Conservation (phyloP, 2,888 invertebrate genomes). For the Cinara cedri region DNA sequence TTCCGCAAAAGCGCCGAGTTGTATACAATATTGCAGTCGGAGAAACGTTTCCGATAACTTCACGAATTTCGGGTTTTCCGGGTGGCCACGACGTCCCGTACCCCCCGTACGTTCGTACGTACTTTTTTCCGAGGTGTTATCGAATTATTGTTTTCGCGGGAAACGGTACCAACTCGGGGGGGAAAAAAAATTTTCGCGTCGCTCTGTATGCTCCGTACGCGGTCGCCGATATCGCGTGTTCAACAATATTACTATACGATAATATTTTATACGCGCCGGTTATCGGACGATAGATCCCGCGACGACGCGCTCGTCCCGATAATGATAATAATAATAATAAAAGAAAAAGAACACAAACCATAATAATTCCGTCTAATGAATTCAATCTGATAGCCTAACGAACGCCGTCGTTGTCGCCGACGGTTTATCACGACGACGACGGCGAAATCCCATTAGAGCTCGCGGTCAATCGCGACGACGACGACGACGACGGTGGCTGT, state of each 20-base stretch:
- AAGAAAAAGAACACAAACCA: background rate
- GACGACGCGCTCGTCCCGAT: background rate
- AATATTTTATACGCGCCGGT: background rate
- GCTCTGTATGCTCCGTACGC: background rate
- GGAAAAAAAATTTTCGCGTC: background rate
- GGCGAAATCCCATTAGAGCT: constrained; percentile 19
- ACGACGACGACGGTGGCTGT: background rate
- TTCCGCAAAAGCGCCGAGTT: too few relatives aligned
- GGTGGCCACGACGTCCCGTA: too few relatives aligned
- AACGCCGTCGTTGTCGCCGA: constrained; percentile 10
- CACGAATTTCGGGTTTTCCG: too few relatives aligned
- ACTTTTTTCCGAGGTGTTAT: too few relatives aligned
- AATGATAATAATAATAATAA: too few relatives aligned
- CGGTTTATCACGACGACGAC: constrained; percentile 23
- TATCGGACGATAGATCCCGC: constrained; percentile 3
- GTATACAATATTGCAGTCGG: too few relatives aligned
- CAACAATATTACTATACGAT: background rate
- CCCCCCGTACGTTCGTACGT: too few relatives aligned
- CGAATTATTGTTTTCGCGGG: too few relatives aligned
- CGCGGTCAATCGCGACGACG: constrained; percentile 26
- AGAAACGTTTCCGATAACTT: too few relatives aligned
- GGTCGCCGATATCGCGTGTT: background rate
- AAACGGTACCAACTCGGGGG: too few relatives aligned
- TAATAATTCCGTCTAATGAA: constrained; percentile 54
- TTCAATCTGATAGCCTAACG: constrained; percentile 54